Percentiles rank a stretch among this genome's conserved stretches.
These are phyloP conservation scores for Drosophila guanche DNA, from an alignment of 1,140 invertebrate species.

Conservation along the genomic window DNA sequence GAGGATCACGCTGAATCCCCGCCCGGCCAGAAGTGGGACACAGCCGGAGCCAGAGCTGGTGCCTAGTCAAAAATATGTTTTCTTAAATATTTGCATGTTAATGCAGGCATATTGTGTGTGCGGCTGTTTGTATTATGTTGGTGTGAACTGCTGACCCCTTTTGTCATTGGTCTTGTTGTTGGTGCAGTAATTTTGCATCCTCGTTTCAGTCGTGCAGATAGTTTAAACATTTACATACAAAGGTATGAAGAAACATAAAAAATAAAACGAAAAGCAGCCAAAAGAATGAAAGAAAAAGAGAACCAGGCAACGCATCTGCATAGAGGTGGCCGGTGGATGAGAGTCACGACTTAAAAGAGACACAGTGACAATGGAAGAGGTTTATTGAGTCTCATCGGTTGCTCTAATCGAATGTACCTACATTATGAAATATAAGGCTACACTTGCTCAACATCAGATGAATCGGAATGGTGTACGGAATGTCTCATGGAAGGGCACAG, in stretches of 20 bases:
- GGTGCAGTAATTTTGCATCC: constrained; percentile 54
- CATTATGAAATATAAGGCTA: too few species aligned
- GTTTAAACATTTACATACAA: constrained; percentile 77
- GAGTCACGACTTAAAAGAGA: constrained; percentile 22
- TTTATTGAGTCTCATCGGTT: not conserved
- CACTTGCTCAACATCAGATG: too few species aligned
- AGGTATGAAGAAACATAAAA: constrained; percentile 36
- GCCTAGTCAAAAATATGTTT: constrained; percentile 57
- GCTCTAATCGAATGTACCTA: too few species aligned
- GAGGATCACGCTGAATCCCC: not conserved
- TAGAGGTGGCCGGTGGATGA: constrained; percentile 28
- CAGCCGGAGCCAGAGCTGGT: constrained; percentile 9
- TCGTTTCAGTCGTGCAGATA: constrained; percentile 71
- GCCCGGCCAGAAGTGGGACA: constrained; percentile 6
- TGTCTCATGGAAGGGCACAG: constrained; percentile 14
- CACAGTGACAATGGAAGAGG: constrained; percentile 20
- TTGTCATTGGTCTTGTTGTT: constrained; percentile 39
- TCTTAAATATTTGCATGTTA: constrained; percentile 76
- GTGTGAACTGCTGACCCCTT: constrained; percentile 63
- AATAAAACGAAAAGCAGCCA: constrained; percentile 19
- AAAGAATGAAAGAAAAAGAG: constrained; percentile 18
- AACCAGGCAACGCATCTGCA: constrained; percentile 41
- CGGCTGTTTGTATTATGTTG: constrained; percentile 39
- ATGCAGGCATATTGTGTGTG: constrained; percentile 54
- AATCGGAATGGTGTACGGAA: constrained; percentile 21